Conservation (phyloP, 2,888 invertebrate genomes). For the Andricus quercusramuli region DNA sequence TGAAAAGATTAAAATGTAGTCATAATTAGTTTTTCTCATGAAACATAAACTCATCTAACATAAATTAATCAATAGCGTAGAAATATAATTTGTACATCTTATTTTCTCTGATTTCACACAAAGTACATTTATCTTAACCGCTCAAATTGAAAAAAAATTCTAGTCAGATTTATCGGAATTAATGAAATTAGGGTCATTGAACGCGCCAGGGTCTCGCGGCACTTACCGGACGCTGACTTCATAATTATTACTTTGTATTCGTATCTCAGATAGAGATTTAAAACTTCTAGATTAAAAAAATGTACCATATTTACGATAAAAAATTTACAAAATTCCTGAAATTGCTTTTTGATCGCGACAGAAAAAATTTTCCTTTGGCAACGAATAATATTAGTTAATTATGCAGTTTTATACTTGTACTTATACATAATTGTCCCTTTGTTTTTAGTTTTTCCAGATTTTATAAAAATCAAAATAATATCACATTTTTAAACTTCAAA, state of each 20-base stretch:
- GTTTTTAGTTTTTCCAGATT: too few relatives aligned
- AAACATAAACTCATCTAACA: background rate
- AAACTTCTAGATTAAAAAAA: background rate
- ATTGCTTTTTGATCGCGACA: too few relatives aligned
- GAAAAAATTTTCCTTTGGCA: too few relatives aligned
- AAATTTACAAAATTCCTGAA: background rate
- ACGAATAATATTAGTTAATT: too few relatives aligned
- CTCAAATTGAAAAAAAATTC: background rate
- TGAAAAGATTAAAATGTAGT: too few relatives aligned
- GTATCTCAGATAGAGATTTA: background rate
- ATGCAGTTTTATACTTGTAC: too few relatives aligned
- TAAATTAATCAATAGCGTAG: background rate
- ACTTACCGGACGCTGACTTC: background rate
- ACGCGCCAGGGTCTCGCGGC: background rate
- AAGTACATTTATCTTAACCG: background rate
- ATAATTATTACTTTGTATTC: background rate
- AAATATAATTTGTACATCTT: background rate
- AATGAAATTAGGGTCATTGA: conserved; percentile 33
- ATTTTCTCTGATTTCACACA: background rate
- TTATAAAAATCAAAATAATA: too few relatives aligned
- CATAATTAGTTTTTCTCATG: too few relatives aligned
- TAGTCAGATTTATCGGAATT: conserved; percentile 21
- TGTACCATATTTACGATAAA: background rate
- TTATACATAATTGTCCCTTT: too few relatives aligned
- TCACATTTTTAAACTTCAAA: too few relatives aligned